These are phyloP conservation scores for Alca torda DNA, from an alignment of 2,797 vertebrate species.

Conservation along the genomic window DNA sequence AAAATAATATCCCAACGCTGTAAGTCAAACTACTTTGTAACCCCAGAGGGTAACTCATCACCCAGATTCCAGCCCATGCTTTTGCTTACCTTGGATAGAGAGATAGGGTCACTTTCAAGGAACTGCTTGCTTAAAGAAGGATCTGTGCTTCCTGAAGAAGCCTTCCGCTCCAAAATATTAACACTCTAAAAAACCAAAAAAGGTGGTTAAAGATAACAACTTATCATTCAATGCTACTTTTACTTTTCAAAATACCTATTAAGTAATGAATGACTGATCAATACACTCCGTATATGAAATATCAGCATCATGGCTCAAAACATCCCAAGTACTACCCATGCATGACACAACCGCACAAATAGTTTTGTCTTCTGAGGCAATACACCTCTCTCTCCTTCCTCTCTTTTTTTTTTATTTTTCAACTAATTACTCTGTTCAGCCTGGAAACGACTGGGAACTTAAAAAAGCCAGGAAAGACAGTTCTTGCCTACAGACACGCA, in stretches of 20 bases:
- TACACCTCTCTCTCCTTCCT: not conserved
- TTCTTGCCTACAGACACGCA: not conserved
- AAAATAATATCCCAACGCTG: not conserved
- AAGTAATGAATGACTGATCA: not conserved
- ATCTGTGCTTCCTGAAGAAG: constrained; percentile 75
- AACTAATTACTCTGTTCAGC: not conserved
- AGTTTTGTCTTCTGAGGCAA: not conserved
- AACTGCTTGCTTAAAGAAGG: constrained; percentile 74
- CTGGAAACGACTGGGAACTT: not conserved
- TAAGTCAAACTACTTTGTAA: not conserved
- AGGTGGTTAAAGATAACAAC: not conserved
- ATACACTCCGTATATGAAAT: not conserved
- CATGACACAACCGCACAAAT: not conserved
- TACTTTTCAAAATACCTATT: not conserved
- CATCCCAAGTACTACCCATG: not conserved
- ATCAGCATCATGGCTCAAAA: not conserved
- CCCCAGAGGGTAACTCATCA: not conserved
- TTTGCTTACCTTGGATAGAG: constrained; percentile 75
- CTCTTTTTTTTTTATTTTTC: not conserved
- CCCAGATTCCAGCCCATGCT: not conserved
- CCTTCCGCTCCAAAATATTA: constrained; percentile 77
- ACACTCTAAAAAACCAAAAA: constrained; percentile 59
- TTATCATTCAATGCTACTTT: not conserved
- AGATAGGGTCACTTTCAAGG: constrained; percentile 71
- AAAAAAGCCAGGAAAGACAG: not conserved